These are phyloP conservation scores for Heloderma charlesbogerti DNA, from an alignment of 2,113 vertebrate species.

Conservation along the genomic window DNA sequence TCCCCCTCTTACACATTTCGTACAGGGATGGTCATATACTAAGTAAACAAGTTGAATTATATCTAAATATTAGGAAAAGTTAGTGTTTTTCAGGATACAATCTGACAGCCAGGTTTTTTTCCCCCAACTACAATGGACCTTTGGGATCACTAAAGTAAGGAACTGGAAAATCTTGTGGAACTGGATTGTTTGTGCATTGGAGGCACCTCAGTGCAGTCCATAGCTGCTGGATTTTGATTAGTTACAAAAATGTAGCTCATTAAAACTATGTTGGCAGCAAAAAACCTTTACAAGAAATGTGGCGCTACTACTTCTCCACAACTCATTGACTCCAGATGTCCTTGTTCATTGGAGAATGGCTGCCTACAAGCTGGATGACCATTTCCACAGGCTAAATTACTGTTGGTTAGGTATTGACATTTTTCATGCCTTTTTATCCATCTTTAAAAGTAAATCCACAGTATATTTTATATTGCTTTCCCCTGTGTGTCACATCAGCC, in stretches of 20 bases:
- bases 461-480: conserved; percentile 8
- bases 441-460: conserved; percentile 20
- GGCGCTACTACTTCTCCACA: background rate
- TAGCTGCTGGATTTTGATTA: background rate
- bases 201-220: background rate
- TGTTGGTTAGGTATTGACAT: background rate
- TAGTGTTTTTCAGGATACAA: background rate
- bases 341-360: background rate
- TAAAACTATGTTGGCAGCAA: background rate
- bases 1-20: background rate
- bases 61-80: background rate
- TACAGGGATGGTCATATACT: background rate
- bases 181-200: background rate
- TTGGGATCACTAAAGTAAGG: background rate
- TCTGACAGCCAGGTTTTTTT: background rate
- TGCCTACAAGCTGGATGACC: background rate
- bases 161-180: background rate
- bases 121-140: background rate
- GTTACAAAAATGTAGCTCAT: background rate
- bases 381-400: background rate
- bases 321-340: background rate
- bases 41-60: background rate
- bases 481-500: background rate
- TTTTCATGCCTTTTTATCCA: conserved; percentile 9
- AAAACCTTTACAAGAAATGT: background rate